Base-by-base conservation (phyloP, 2,113 vertebrate species). In the Falcunculus frontatus region DNA sequence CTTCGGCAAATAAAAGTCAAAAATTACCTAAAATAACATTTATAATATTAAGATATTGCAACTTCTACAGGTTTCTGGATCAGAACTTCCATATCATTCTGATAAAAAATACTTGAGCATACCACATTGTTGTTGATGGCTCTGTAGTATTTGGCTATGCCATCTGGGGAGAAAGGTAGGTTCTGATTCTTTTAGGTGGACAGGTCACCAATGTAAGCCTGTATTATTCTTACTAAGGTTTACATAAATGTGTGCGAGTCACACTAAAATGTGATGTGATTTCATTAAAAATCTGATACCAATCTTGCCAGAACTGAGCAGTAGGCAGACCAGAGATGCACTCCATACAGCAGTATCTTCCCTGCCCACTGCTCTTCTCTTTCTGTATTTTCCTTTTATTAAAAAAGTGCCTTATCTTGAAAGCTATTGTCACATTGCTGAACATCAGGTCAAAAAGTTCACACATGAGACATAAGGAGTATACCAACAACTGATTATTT, bases 391-490 rank as follows among this genome's bases (percentile, higher is more conserved):
- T 76, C 59, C 55, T 69, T 69, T 92, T 88, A 90, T 94, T 93
- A 53, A 69, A 87, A 76, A 86, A 49, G 41, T 76, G 37, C 39
- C 62, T 94, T 88, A 85, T 90, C 96, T 92, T 83, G 62, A 90
- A 90, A 96, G 70, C 41, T 69, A 13, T 73, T 76, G 65, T 93
- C 87, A 92, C 75, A 35, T 29, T 64, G 50, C 75, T 69, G 62
- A 89, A 68, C 65, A 79, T 53, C 53, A 19, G 53, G 68, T 85
- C 60, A 67, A 33, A 79, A 87, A 85, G 57, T 88, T 87, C 75
- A 68, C 32, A 87, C 41, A 73, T n/a, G 78, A 93, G 74, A 88
- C 47, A 32, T 14, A 76, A 73, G 17, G 13, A 70, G 7, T 52
- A 57, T 37, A 67, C 25, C 27, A 49, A 80, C 37, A 93, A 75